Evolutionary conservation across 2,797 vertebrate species (phyloP).

Genomic region (Bucorvus abyssinicus): DNA sequence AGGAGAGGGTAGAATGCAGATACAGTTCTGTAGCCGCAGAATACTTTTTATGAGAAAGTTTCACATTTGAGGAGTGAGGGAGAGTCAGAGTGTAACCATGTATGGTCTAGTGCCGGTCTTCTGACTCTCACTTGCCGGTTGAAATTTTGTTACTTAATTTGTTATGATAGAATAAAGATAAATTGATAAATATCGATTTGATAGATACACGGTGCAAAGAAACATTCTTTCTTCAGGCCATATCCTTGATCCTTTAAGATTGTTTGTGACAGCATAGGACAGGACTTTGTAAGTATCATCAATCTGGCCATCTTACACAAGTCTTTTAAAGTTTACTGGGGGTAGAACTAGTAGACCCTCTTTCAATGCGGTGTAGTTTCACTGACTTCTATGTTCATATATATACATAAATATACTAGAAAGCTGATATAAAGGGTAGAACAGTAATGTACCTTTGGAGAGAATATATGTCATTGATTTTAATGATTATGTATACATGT

Average conservation of each 20-base stretch:
- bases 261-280: background rate
- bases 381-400: background rate
- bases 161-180: background rate
- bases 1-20: conserved; percentile 11
- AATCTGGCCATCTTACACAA: background rate
- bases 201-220: background rate
- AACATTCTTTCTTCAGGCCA: background rate
- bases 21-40: background rate
- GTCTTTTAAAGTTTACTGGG: background rate
- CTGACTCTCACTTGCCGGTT: background rate
- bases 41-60: conserved; percentile 8
- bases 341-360: background rate
- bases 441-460: background rate
- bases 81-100: background rate
- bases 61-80: background rate
- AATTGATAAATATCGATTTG: background rate
- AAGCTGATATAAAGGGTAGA: background rate
- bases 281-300: background rate
- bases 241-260: background rate
- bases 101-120: background rate
- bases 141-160: background rate
- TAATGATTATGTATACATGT: background rate
- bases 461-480: background rate
- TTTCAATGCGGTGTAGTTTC: background rate
- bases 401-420: background rate